Evolutionary conservation across 2,797 vertebrate genomes (phyloP).

Genomic region (Etheostoma perlongum): DNA sequence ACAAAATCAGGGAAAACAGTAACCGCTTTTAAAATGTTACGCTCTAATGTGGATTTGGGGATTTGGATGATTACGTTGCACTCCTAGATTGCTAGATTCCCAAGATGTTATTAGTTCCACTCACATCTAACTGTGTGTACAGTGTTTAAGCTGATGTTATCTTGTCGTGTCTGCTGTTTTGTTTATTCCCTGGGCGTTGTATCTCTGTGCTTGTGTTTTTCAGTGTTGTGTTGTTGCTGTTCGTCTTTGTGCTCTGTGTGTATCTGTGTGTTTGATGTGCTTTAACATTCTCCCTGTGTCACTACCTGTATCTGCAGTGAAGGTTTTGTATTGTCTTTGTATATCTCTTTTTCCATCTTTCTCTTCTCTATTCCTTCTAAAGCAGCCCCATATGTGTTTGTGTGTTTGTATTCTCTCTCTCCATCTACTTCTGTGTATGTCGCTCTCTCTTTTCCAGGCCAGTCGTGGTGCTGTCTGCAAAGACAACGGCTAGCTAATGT

Average conservation of each 20-base stretch:
- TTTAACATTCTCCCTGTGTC: constrained; percentile 50
- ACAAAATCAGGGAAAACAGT: neutral
- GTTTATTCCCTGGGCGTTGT: constrained; percentile 15
- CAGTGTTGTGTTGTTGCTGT: constrained; percentile 36
- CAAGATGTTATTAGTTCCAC: constrained; percentile 7
- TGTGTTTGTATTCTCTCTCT: constrained; percentile 52
- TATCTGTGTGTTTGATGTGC: constrained; percentile 34
- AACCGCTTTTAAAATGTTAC: neutral
- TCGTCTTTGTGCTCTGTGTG: constrained; percentile 30
- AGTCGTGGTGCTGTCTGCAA: constrained; percentile 67
- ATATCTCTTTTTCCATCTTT: constrained; percentile 48
- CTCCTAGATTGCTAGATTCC: neutral
- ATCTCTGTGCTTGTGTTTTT: constrained; percentile 32
- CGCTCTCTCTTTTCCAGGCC: constrained; percentile 75
- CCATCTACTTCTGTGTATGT: constrained; percentile 53
- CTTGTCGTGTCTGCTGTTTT: constrained; percentile 12
- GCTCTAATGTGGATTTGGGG: neutral
- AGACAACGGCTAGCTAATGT: constrained; percentile 79
- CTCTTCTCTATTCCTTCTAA: constrained; percentile 33
- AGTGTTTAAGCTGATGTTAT: constrained; percentile 34
- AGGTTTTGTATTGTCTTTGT: constrained; percentile 49
- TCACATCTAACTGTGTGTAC: constrained; percentile 33
- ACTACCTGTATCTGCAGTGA: constrained; percentile 61
- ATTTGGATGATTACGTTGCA: neutral
- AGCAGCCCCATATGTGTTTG: constrained; percentile 44